Base-by-base conservation (phyloP, 2,888 invertebrate genomes). In the Volucella zonaria region DNA sequence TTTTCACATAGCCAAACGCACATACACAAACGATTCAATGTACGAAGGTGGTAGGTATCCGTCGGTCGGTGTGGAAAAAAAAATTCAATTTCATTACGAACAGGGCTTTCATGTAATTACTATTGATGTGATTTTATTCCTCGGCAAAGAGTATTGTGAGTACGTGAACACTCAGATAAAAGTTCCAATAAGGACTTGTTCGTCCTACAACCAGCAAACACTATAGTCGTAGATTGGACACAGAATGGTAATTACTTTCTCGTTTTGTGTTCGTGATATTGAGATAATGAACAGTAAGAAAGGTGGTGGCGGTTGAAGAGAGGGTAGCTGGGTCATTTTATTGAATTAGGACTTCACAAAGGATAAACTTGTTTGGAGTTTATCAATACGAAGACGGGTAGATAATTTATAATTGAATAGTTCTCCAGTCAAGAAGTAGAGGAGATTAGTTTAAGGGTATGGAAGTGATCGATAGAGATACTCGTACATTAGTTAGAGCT, bases 51-150 rank as follows among this genome's bases (percentile, higher is more conserved):
- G 52, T 18, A n/a, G 23, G 52, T 18, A n/a, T 64, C 14, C 31
- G 14, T 6, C 11, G 12, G 11, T 40, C 11, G 11, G 10, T 23
- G 12, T 12, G 10, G 43, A 76, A 56, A 51, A 38, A 47, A 47
- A 66, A 52, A 76, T 71, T 52, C 66, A 71, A 77, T 77, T 77
- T 64, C 70, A 82, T 82, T 77, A 71, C 31, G 31, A 31, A 31
- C 49, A 71, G 52, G 54, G 77, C 59, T 71, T 82, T 82, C 77
- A 81, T 81, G 58, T 76, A 71, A 82, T 82, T 81, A 81, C 80
- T 76, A 76, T 81, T 81, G 81, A 76, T 76, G 81, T 56, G 81
- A 81, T 81, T 81, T 81, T 76, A 52, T 64, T 58, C 68, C 42
- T 1, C 12, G 15, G 4, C 6, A 10, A 14, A 15, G 64, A 31